Evolutionary conservation across 2,888 invertebrate species (phyloP).

Genomic region (Clistopyga incitator): DNA sequence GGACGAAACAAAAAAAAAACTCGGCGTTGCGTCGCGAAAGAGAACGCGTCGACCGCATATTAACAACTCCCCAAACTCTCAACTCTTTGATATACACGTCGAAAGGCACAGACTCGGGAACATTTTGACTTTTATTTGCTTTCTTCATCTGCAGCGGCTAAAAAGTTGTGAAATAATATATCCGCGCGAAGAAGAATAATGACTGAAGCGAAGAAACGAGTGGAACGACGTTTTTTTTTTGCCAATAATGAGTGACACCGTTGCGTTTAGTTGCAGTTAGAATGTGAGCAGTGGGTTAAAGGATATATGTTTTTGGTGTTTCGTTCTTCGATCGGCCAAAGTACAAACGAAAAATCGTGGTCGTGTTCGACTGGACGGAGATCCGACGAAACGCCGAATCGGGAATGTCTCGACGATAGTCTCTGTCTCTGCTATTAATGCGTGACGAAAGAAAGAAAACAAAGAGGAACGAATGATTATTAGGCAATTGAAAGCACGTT

Average conservation of each 20-base stretch:
- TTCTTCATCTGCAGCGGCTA: not conserved
- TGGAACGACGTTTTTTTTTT: constrained; percentile 26
- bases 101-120: constrained; percentile 49
- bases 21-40: constrained; percentile 20
- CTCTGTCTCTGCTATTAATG: constrained; percentile 52
- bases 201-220: constrained; percentile 27
- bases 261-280: constrained; percentile 9
- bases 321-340: constrained; percentile 36
- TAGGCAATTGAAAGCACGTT: constrained; percentile 37
- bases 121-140: constrained; percentile 12
- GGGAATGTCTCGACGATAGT: constrained; percentile 69
- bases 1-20: constrained; percentile 3
- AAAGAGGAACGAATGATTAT: constrained; percentile 35
- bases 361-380: constrained; percentile 68
- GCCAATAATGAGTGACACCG: not conserved
- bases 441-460: constrained; percentile 49
- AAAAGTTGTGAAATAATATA: constrained; percentile 1
- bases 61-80: constrained; percentile 6
- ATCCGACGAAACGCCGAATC: constrained; percentile 68
- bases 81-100: constrained; percentile 41
- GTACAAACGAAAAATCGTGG: constrained; percentile 46
- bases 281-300: constrained; percentile 6
- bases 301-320: not conserved
- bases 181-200: constrained; percentile 18
- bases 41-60: constrained; percentile 12